phyloP scores from a whole-genome alignment of 2,888 invertebrate species.

The Eupithecia dodoneata region DNA sequence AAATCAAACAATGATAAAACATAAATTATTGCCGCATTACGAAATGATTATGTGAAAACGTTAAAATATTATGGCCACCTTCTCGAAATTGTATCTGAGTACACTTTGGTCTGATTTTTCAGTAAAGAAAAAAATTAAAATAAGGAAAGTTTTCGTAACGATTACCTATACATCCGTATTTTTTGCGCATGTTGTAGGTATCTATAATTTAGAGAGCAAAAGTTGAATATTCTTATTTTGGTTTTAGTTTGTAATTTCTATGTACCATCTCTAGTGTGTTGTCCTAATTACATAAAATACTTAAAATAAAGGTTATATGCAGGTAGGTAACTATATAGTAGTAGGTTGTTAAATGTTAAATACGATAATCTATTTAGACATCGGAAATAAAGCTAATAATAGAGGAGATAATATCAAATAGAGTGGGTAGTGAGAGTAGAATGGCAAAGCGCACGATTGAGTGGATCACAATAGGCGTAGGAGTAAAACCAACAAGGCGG shows the following conservation, averaged over 20 bases:
- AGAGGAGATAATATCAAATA: constrained; percentile 74
- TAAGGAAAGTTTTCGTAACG: too few species aligned
- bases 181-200: not conserved
- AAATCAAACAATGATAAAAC: constrained; percentile 22
- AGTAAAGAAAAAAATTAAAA: too few species aligned
- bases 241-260: not conserved
- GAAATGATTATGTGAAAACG: not conserved
- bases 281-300: too few species aligned
- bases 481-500: constrained; percentile 70
- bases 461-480: constrained; percentile 77
- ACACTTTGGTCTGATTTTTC: too few species aligned
- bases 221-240: not conserved
- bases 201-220: too few species aligned
- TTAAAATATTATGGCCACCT: too few species aligned
- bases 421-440: constrained; percentile 60
- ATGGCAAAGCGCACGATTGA: constrained; percentile 69
- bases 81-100: too few species aligned
- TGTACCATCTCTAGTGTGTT: not conserved
- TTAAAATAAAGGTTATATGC: not conserved
- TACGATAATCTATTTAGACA: constrained; percentile 67
- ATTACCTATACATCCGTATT: too few species aligned
- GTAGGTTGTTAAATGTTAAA: not conserved
- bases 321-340: not conserved
- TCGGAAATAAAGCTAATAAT: constrained; percentile 69
- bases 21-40: not conserved